Percentiles rank a stretch among this genome's conserved stretches.
Evolutionary conservation across 2,888 invertebrate species (phyloP).

Genomic region (Nephrotoma appendiculata): DNA sequence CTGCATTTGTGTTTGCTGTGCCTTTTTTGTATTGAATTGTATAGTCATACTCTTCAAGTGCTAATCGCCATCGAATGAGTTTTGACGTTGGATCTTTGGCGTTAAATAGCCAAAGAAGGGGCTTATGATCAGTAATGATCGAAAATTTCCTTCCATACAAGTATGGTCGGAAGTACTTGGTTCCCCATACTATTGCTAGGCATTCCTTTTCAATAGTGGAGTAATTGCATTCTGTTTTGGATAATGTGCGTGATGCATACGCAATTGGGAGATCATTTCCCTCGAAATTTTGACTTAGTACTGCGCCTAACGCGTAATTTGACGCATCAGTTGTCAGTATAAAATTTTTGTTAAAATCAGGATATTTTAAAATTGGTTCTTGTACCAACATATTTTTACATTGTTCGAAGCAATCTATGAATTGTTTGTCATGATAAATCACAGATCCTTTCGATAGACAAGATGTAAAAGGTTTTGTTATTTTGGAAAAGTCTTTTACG

Average conservation of each 20-base stretch:
- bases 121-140: constrained; percentile 27
- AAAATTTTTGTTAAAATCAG: constrained; percentile 20
- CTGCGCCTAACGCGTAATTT: constrained; percentile 16
- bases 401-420: not conserved
- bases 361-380: constrained; percentile 22
- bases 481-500: constrained; percentile 8
- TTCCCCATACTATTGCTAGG: constrained; percentile 20
- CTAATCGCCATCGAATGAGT: constrained; percentile 23
- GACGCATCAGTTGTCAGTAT: constrained; percentile 19
- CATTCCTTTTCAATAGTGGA: constrained; percentile 22
- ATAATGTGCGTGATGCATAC: constrained; percentile 18
- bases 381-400: constrained; percentile 9
- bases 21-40: constrained; percentile 16
- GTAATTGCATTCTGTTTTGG: constrained; percentile 16
- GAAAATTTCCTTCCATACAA: constrained; percentile 23
- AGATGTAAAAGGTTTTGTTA: constrained; percentile 7
- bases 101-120: constrained; percentile 23
- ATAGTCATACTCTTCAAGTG: constrained; percentile 20
- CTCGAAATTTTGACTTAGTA: constrained; percentile 15
- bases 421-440: not conserved
- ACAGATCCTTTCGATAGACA: not conserved
- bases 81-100: constrained; percentile 25
- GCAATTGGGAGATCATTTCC: constrained; percentile 16
- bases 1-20: constrained; percentile 12
- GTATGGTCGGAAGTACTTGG: constrained; percentile 23